These are phyloP conservation scores for Telmatherina bonti DNA, from an alignment of 2,797 vertebrate genomes.

Conservation along the genomic window DNA sequence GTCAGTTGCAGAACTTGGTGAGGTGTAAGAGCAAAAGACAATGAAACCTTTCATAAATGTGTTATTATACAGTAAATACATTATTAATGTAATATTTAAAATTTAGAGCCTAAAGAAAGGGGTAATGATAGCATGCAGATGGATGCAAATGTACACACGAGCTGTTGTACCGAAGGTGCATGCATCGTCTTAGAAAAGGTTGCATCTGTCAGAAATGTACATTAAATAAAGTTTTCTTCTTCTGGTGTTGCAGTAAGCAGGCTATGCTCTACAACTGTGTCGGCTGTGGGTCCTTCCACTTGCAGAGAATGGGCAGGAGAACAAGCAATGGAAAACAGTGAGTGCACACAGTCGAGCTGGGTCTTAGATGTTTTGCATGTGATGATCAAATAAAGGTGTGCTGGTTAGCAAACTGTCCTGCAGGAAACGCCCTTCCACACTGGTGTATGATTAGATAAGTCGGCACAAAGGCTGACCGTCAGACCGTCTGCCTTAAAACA, in stretches of 20 bases:
- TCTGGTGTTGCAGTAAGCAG: slow-evolving; percentile 85
- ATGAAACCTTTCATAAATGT: background rate
- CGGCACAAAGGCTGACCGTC: background rate
- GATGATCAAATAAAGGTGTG: background rate
- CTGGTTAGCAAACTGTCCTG: background rate
- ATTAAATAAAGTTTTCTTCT: background rate
- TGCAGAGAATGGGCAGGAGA: slow-evolving; percentile 89
- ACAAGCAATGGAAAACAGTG: slow-evolving; percentile 83
- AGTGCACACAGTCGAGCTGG: slow-evolving; percentile 16
- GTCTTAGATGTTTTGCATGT: background rate
- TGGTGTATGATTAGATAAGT: background rate
- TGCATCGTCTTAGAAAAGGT: background rate
- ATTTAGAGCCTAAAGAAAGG: background rate
- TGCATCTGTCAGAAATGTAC: background rate
- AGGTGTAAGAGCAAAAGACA: background rate
- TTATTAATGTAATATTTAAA: background rate
- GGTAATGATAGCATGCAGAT: background rate
- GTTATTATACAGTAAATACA: background rate
- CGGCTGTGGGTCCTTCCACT: slow-evolving; percentile 89
- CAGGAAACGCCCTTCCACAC: background rate
- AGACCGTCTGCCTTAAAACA: background rate
- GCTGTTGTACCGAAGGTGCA: background rate
- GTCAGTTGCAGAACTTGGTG: background rate
- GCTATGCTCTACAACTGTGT: slow-evolving; percentile 92
- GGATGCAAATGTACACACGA: background rate